A percentile compares a stretch with the other conserved stretches of the same genome.
phyloP scores from a whole-genome alignment of 2,888 invertebrate species.

The Linnaemya vulpina region DNA sequence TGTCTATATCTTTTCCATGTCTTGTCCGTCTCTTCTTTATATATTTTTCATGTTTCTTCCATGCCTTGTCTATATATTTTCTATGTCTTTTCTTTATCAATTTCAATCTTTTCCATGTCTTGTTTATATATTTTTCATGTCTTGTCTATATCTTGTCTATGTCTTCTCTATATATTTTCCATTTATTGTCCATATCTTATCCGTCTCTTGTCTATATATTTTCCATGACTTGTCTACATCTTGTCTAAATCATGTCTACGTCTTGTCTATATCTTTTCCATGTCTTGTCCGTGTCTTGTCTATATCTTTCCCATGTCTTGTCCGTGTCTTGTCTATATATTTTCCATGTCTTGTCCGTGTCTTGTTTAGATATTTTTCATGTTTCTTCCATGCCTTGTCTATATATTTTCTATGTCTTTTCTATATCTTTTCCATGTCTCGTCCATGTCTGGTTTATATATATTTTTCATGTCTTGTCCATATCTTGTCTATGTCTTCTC shows the following conservation, averaged over 20 bases:
- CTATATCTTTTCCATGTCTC: no score
- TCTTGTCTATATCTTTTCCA: conserved; percentile 2
- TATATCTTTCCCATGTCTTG: background rate
- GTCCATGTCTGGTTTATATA: no score
- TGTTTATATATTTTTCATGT: no score
- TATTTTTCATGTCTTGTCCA: background rate
- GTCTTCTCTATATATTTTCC: conserved; percentile 8
- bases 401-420: no score
- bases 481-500: conserved; percentile 3
- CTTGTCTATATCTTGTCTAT: conserved; percentile 8
- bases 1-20: background rate
- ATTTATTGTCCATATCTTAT: background rate
- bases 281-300: background rate
- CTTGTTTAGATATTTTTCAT: background rate
- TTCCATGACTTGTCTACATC: conserved; percentile 5
- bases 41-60: no score
- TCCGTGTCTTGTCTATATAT: background rate
- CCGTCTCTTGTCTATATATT: background rate
- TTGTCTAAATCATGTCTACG: background rate
- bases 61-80: background rate
- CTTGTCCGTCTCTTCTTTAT: background rate
- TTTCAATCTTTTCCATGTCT: background rate
- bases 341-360: background rate
- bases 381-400: background rate
- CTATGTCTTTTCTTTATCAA: background rate